A percentile compares a stretch with the other conserved stretches of the same genome.
These are phyloP conservation scores for Cyphotilapia sp. DNA, from an alignment of 2,113 vertebrate genomes.

Conservation along the genomic window DNA sequence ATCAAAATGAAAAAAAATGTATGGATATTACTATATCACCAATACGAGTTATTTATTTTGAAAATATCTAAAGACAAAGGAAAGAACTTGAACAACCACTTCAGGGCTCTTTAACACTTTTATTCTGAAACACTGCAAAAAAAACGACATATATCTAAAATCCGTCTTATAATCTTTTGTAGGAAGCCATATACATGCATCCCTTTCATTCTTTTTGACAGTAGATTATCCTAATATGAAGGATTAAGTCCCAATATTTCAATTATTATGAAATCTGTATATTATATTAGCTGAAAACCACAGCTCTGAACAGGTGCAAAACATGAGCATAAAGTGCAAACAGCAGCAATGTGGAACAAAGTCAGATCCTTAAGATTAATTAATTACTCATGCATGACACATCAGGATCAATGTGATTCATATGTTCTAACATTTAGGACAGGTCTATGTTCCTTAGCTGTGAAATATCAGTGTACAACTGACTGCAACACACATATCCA, in stretches of 20 bases:
- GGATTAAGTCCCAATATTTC: not conserved
- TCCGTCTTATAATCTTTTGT: not conserved
- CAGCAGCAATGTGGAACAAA: not conserved
- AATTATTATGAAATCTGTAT: not conserved
- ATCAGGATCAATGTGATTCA: not conserved
- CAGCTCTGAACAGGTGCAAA: conserved; percentile 25
- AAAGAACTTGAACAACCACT: not conserved
- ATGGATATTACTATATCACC: not conserved
- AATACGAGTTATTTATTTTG: not conserved
- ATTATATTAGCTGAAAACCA: not conserved
- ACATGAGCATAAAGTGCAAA: conserved; percentile 45
- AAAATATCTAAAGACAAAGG: not conserved
- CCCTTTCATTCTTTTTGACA: not conserved
- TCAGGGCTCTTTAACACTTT: not conserved
- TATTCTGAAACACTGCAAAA: conserved; percentile 22
- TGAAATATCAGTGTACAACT: not conserved
- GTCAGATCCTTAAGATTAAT: not conserved
- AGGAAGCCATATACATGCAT: not conserved
- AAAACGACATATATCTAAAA: not conserved
- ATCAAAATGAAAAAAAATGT: not conserved
- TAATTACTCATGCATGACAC: not conserved
- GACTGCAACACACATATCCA: not conserved
- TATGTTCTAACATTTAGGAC: not conserved
- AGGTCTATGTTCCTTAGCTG: not conserved
- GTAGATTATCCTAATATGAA: not conserved